Percentiles rank a stretch among this genome's conserved stretches.
These are phyloP conservation scores for Notothenia coriiceps DNA, from an alignment of 2,113 vertebrate genomes.

Conservation along the genomic window DNA sequence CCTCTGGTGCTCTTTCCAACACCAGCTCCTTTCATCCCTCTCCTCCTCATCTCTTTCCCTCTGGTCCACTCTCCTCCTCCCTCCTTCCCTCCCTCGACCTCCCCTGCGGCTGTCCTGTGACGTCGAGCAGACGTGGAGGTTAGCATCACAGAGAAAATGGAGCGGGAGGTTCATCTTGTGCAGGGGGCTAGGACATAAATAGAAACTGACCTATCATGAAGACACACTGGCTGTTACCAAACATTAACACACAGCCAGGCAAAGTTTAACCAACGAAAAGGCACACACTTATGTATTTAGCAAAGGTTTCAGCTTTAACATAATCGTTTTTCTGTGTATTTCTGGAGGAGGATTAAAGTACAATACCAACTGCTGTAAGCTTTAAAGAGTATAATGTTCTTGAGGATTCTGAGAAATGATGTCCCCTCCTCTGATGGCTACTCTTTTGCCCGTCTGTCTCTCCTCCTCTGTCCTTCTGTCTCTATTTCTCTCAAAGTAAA, in stretches of 20 bases:
- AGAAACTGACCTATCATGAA: constrained; percentile 60
- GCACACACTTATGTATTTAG: constrained; percentile 31
- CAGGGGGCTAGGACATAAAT: constrained; percentile 50
- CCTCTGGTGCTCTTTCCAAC: background rate
- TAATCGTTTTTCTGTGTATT: constrained; percentile 52
- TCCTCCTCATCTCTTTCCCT: constrained; percentile 21
- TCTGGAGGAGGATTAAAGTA: constrained; percentile 44
- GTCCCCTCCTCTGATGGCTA: constrained; percentile 11
- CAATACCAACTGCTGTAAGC: constrained; percentile 36
- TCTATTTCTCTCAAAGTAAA: background rate
- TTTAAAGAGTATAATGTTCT: constrained; percentile 23
- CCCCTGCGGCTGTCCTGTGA: constrained; percentile 60
- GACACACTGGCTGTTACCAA: constrained; percentile 23
- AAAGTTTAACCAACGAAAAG: background rate
- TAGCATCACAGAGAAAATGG: constrained; percentile 47
- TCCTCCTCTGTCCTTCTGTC: background rate
- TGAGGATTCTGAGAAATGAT: constrained; percentile 30
- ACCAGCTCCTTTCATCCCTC: constrained; percentile 32
- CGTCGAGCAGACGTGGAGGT: constrained; percentile 58
- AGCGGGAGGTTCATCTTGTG: constrained; percentile 2
- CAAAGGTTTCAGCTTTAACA: constrained; percentile 27
- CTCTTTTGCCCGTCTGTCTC: background rate
- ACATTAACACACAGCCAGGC: constrained; percentile 21
- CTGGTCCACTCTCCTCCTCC: background rate
- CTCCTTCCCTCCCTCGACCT: constrained; percentile 27